Evolutionary conservation across 2,888 invertebrate genomes (phyloP).

Genomic region (Hoplodrina blanda): DNA sequence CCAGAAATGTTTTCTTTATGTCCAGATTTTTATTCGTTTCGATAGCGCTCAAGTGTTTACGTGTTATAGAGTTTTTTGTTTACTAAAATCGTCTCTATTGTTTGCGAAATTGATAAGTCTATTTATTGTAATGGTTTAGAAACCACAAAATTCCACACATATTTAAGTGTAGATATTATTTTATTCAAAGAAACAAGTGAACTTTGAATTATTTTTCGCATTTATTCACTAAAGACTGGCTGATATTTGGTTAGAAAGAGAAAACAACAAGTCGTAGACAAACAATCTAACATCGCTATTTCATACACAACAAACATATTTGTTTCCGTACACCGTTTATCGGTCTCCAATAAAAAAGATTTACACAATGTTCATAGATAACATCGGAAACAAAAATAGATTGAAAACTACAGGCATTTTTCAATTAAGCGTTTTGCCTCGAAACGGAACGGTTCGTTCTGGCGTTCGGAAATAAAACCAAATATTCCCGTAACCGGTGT

Average conservation of each 20-base stretch:
- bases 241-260: too few relatives aligned
- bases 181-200: background rate
- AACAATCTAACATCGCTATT: constrained; percentile 29
- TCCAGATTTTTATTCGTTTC: constrained; percentile 30
- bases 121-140: background rate
- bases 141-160: background rate
- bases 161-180: background rate
- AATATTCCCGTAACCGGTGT: constrained; percentile 71
- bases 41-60: constrained; percentile 1
- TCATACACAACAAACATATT: constrained; percentile 50
- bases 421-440: constrained; percentile 66
- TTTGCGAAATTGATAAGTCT: background rate
- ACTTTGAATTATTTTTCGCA: background rate
- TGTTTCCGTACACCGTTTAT: constrained; percentile 57
- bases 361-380: constrained; percentile 61
- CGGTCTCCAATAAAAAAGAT: constrained; percentile 59
- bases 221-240: too few relatives aligned
- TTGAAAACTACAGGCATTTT: constrained; percentile 63
- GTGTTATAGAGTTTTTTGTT: constrained; percentile 21
- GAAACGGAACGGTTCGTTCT: constrained; percentile 54
- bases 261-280: background rate
- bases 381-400: constrained; percentile 60
- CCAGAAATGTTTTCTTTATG: constrained; percentile 36
- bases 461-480: constrained; percentile 69
- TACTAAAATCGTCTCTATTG: background rate